Percentiles rank a stretch among this genome's conserved stretches.
Evolutionary conservation across 1,140 invertebrate species (phyloP).

Genomic region (Drosophila tristis): DNA sequence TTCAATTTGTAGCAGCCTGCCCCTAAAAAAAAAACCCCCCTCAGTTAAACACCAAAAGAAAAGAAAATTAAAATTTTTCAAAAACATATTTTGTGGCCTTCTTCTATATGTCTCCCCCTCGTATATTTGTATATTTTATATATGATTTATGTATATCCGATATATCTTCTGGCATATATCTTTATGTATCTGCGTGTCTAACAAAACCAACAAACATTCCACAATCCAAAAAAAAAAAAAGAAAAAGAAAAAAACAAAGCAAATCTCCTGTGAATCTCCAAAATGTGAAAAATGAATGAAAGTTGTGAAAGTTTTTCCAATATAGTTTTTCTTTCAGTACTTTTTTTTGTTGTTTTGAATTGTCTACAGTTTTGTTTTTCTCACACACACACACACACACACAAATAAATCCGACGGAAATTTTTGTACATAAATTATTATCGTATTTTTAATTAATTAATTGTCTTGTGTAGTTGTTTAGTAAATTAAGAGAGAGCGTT

Average conservation of each 20-base stretch:
- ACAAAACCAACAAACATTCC: conserved; percentile 32
- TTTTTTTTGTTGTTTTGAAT: conserved; percentile 49
- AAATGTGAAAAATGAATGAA: conserved; percentile 11
- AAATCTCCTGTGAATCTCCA: conserved; percentile 17
- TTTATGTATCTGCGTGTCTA: conserved; percentile 32
- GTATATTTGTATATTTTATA: conserved; percentile 45
- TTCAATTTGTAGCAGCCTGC: conserved; percentile 67
- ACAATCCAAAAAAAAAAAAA: conserved; percentile 12
- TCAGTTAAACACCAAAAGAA: conserved; percentile 41
- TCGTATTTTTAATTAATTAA: conserved; percentile 78
- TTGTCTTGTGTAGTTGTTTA: conserved; percentile 65
- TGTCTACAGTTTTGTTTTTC: conserved; percentile 60
- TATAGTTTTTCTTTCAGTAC: conserved; percentile 17
- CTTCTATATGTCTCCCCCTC: conserved; percentile 24
- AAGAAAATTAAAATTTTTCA: conserved; percentile 19
- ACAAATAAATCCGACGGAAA: conserved; percentile 75
- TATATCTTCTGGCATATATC: neutral
- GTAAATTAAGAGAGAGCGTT: conserved; percentile 64
- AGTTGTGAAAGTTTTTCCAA: conserved; percentile 34
- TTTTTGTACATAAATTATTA: conserved; percentile 80
- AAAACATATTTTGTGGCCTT: conserved; percentile 17
- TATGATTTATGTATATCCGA: conserved; percentile 1
- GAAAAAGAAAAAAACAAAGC: conserved; percentile 7
- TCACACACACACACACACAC: conserved; percentile 22
- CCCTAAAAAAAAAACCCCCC: conserved; percentile 5